A percentile compares a stretch with the other conserved stretches of the same genome.
These are phyloP conservation scores for Echinometra lucunter DNA, from an alignment of 53 echinoderm and acorn worm genomes.

Conservation along the genomic window DNA sequence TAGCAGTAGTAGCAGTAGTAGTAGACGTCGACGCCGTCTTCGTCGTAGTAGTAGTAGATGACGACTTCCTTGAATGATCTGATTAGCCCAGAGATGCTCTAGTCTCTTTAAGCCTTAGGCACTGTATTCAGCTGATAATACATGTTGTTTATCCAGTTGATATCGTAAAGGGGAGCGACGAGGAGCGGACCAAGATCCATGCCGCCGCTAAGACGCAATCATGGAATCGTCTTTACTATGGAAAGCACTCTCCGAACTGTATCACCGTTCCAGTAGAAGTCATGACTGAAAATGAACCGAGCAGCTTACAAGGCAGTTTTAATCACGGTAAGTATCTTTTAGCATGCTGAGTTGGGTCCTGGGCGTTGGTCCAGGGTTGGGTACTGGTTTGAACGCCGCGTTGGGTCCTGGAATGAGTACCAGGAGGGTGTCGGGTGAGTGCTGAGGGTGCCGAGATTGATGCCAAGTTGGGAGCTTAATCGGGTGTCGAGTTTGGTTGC, in stretches of 20 bases:
- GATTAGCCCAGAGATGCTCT: no score
- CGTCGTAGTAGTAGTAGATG: no score
- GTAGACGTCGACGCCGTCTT: no score
- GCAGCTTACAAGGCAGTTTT: background rate
- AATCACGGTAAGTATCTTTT: slow-evolving; percentile 27
- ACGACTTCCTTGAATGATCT: no score
- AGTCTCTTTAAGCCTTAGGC: no score
- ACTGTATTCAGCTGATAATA: background rate
- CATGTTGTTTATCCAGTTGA: slow-evolving; percentile 22
- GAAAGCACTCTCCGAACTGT: background rate
- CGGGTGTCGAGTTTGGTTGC: background rate
- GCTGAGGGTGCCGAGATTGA: background rate
- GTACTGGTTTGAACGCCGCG: background rate
- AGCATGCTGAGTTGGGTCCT: background rate
- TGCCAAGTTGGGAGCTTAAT: background rate
- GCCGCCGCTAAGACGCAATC: background rate
- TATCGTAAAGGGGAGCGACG: slow-evolving; percentile 44
- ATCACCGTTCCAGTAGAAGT: background rate
- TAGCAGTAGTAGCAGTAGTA: no score
- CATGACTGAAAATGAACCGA: background rate
- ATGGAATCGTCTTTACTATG: background rate
- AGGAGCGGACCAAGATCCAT: slow-evolving; percentile 19
- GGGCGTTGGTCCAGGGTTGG: background rate
- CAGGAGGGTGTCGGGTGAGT: background rate
- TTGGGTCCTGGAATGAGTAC: background rate